Evolutionary conservation across 2,113 vertebrate species (phyloP).

Genomic region (Vombatus ursinus): DNA sequence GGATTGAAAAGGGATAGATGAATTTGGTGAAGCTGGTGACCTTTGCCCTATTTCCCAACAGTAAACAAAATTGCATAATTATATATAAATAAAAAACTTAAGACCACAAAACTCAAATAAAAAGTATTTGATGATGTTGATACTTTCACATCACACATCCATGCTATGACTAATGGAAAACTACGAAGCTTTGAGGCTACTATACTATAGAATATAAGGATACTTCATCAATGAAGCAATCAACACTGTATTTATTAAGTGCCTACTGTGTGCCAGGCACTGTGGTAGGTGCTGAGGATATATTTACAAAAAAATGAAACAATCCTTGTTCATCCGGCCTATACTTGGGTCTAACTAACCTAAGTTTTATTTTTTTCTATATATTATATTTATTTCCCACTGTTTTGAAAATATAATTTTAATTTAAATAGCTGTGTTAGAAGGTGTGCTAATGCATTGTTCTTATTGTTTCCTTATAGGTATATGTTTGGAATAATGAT

Average conservation of each 20-base stretch:
- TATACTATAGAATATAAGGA: background rate
- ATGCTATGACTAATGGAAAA: too few species aligned
- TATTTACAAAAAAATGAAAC: background rate
- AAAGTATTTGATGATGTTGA: background rate
- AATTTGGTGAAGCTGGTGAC: background rate
- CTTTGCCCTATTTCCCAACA: background rate
- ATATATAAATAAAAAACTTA: background rate
- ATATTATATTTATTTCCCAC: background rate
- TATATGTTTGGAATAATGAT: constrained; percentile 91
- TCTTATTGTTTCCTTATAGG: constrained; percentile 82
- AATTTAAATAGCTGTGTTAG: background rate
- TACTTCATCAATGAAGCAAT: background rate
- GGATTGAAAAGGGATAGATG: background rate
- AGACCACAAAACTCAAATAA: background rate
- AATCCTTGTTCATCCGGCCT: background rate
- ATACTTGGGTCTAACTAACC: background rate
- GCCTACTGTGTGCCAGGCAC: background rate
- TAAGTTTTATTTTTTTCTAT: background rate
- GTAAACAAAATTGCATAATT: background rate
- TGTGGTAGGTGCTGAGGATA: background rate
- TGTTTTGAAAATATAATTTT: background rate
- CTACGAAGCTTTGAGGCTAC: background rate
- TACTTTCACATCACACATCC: background rate
- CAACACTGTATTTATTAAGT: background rate
- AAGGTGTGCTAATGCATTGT: constrained; percentile 25